phyloP scores from a whole-genome alignment of 2,888 invertebrate genomes.

The Tachystola acroxantha region DNA sequence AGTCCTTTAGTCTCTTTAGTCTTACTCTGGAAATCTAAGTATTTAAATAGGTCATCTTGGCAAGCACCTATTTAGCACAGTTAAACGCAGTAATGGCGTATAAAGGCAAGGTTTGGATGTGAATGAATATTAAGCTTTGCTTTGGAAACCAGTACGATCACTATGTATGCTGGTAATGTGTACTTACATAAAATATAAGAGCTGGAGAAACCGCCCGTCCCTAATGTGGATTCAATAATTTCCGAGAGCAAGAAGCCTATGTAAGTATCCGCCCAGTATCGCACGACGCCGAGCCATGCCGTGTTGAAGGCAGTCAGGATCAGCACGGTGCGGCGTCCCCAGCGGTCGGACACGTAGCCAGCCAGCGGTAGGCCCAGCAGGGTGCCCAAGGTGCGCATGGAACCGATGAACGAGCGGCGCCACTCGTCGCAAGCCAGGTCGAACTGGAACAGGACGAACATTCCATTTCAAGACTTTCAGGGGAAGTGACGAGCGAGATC shows the following conservation, averaged over 20 bases:
- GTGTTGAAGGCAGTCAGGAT: slow-evolving; percentile 76
- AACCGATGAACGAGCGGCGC: slow-evolving; percentile 84
- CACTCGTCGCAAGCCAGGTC: slow-evolving; percentile 81
- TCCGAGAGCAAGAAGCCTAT: slow-evolving; percentile 81
- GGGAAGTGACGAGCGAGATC: too few species aligned
- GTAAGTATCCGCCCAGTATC: slow-evolving; percentile 79
- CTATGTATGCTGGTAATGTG: too few species aligned
- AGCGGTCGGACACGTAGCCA: slow-evolving; percentile 85
- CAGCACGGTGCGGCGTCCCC: slow-evolving; percentile 79
- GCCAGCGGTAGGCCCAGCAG: slow-evolving; percentile 82
- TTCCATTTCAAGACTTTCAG: too few species aligned
- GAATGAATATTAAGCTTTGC: too few species aligned
- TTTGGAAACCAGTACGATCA: too few species aligned
- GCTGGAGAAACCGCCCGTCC: slow-evolving; percentile 83
- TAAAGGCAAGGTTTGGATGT: too few species aligned
- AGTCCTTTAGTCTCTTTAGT: too few species aligned
- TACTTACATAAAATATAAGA: slow-evolving; percentile 82
- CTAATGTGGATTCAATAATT: slow-evolving; percentile 81
- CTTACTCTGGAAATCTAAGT: too few species aligned
- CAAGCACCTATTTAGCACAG: too few species aligned
- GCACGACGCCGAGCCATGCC: slow-evolving; percentile 79
- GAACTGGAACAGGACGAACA: slow-evolving; percentile 33
- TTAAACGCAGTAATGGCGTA: too few species aligned
- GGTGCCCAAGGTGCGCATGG: slow-evolving; percentile 82
- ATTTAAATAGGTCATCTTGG: too few species aligned